These are phyloP conservation scores for Lithophane socia DNA, from an alignment of 2,888 invertebrate species.

Conservation along the genomic window DNA sequence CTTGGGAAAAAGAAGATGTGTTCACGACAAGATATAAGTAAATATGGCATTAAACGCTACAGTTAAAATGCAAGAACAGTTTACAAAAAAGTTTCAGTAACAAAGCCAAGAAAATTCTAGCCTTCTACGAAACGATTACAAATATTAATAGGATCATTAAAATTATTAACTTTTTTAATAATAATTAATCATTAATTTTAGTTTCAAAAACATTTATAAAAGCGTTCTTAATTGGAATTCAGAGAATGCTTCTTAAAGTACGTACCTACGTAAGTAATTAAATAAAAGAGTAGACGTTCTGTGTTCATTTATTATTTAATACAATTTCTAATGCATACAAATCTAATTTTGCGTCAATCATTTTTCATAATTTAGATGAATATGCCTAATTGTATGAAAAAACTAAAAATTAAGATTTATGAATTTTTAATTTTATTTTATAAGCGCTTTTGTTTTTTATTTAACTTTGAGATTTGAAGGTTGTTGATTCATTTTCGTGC, in stretches of 20 bases:
- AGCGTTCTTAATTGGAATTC: constrained; percentile 2
- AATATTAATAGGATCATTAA: constrained; percentile 9
- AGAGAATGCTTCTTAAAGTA: constrained; percentile 11
- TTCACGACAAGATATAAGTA: background rate
- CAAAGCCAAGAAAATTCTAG: background rate
- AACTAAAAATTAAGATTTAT: background rate
- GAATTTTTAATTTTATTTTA: background rate
- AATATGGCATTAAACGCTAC: background rate
- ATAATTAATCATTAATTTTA: background rate
- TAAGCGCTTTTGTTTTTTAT: background rate
- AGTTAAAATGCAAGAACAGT: background rate
- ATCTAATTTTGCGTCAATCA: constrained; percentile 2
- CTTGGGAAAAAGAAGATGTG: background rate
- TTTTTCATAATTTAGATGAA: constrained; percentile 23
- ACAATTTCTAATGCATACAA: constrained; percentile 9
- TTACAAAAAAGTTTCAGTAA: background rate
- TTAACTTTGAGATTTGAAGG: background rate
- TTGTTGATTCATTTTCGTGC: too few species aligned
- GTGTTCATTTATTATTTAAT: constrained; percentile 21
- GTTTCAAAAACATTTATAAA: constrained; percentile 12
- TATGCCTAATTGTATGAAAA: background rate
- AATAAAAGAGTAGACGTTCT: constrained; percentile 13
- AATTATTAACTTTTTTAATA: background rate
- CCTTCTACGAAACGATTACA: constrained; percentile 13
- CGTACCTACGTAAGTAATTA: constrained; percentile 9